A percentile compares a stretch with the other conserved stretches of the same genome.
Evolutionary conservation across 2,888 invertebrate species (phyloP).

Genomic region (Melipona bicolor): DNA sequence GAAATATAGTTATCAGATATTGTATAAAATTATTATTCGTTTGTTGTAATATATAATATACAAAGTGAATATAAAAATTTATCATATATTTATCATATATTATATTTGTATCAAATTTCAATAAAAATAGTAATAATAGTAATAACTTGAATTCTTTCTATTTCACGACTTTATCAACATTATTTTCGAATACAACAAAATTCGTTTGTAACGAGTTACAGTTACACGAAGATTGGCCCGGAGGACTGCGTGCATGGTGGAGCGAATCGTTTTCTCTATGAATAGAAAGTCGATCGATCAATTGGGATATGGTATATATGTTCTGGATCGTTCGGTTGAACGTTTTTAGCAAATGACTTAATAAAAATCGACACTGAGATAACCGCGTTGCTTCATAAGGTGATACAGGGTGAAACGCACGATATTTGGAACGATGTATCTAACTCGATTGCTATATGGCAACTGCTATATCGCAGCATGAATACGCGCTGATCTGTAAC

Average conservation of each 20-base stretch:
- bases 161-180: neutral
- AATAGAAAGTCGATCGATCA: conserved; percentile 39
- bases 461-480: conserved; percentile 9
- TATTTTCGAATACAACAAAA: neutral
- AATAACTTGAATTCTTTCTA: neutral
- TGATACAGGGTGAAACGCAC: conserved; percentile 10
- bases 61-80: no score
- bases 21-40: no score
- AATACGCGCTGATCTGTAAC: conserved; percentile 47
- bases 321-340: neutral
- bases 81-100: no score
- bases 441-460: neutral
- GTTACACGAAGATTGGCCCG: neutral
- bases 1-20: no score
- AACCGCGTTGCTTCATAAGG: neutral
- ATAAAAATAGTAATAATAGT: no score
- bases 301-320: neutral
- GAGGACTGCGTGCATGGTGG: neutral
- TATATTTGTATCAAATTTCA: no score
- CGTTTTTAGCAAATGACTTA: neutral
- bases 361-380: neutral
- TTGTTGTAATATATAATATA: no score
- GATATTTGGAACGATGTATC: conserved; percentile 23
- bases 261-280: conserved; percentile 11
- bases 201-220: neutral